Conservation (phyloP, 2,888 invertebrate species). For the Tetramorium bicarinatum region DNA sequence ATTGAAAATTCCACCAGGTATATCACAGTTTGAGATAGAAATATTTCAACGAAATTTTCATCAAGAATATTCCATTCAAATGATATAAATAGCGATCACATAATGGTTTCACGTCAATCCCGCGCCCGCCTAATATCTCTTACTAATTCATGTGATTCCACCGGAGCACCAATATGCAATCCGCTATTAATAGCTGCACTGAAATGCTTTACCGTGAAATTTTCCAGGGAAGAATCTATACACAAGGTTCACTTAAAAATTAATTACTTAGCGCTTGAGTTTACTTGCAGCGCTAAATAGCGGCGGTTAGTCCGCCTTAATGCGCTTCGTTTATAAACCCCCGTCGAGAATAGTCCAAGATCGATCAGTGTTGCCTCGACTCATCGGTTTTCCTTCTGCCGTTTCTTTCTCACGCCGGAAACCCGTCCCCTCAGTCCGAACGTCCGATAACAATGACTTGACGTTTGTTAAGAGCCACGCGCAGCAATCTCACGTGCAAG, state of each 20-base stretch:
- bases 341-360: conserved; percentile 39
- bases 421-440: conserved; percentile 61
- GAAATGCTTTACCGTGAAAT: neutral
- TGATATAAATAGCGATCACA: neutral
- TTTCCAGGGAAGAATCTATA: neutral
- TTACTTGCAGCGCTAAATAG: conserved; percentile 40
- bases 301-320: conserved; percentile 47
- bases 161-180: neutral
- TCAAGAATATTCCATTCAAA: neutral
- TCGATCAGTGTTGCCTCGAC: conserved; percentile 7
- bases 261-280: conserved; percentile 44
- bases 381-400: conserved; percentile 24
- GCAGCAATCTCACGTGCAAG: conserved; percentile 72
- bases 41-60: neutral
- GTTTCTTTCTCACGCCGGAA: conserved; percentile 40
- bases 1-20: neutral
- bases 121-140: neutral
- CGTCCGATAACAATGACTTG: conserved; percentile 77
- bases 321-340: conserved; percentile 56
- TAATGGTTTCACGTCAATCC: neutral
- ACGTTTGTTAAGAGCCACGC: conserved; percentile 74
- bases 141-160: neutral
- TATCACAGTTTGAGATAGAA: neutral
- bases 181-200: neutral
- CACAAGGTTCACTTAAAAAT: conserved; percentile 36